Percentiles rank a stretch among this genome's conserved stretches.
These are phyloP conservation scores for Aphaenogaster ashmeadi DNA, from an alignment of 1,140 invertebrate genomes.

Conservation along the genomic window DNA sequence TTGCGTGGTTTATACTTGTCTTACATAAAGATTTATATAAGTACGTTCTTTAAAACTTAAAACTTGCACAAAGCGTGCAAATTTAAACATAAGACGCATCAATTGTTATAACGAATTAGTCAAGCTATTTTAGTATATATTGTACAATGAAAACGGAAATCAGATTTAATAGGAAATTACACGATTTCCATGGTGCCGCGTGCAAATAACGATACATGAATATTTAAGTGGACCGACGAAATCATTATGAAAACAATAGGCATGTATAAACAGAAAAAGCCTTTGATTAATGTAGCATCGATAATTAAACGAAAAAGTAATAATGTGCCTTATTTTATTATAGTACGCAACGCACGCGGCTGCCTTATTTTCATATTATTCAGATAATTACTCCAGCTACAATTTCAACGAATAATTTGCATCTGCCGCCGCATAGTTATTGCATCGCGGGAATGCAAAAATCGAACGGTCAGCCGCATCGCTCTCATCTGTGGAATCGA, in stretches of 20 bases:
- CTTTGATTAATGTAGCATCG: constrained; percentile 54
- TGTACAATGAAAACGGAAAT: background rate
- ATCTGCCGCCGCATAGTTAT: constrained; percentile 41
- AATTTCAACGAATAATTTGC: constrained; percentile 48
- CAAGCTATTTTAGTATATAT: background rate
- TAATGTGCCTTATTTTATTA: constrained; percentile 42
- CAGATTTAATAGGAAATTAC: constrained; percentile 15
- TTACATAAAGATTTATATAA: background rate
- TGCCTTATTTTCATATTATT: constrained; percentile 50
- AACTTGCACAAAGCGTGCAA: background rate
- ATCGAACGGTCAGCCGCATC: constrained; percentile 33
- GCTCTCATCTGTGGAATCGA: background rate
- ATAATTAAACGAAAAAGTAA: constrained; percentile 55
- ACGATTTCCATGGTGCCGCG: background rate
- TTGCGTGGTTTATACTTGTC: background rate
- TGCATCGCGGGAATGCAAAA: constrained; percentile 27
- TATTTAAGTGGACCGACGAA: constrained; percentile 29
- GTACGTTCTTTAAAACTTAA: background rate
- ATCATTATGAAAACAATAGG: constrained; percentile 34
- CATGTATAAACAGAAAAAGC: background rate
- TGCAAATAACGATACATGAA: constrained; percentile 35
- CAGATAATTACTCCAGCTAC: constrained; percentile 33
- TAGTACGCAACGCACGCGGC: background rate
- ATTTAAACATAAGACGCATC: background rate
- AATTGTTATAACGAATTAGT: background rate